Conservation (phyloP, 2,888 invertebrate genomes). For the Phrixothrix hirtus region DNA sequence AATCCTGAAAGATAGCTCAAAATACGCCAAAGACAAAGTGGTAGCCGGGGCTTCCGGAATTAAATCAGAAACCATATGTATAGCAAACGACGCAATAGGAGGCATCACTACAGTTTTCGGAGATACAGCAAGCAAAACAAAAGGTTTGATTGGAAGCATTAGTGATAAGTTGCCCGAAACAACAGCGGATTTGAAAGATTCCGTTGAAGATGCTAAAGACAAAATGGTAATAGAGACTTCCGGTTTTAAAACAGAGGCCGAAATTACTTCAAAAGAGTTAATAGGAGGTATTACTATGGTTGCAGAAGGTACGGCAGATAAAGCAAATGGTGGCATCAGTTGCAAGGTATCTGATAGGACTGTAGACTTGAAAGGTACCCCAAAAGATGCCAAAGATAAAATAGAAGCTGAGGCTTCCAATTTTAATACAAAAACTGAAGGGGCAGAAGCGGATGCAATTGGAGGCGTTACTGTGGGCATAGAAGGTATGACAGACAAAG, state of each 20-base stretch:
- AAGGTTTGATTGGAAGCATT: conserved; percentile 4
- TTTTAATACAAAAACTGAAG: conserved; percentile 22
- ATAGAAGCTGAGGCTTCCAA: conserved; percentile 5
- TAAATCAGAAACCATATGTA: conserved; percentile 36
- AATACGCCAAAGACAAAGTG: conserved; percentile 32
- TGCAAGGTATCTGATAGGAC: neutral
- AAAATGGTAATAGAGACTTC: neutral
- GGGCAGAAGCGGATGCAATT: conserved; percentile 33
- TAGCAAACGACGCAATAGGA: neutral
- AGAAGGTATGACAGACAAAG: neutral
- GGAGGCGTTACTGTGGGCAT: conserved; percentile 11
- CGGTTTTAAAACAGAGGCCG: neutral
- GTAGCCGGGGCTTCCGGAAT: conserved; percentile 42
- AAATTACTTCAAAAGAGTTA: neutral
- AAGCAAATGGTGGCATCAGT: neutral
- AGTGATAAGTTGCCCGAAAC: neutral
- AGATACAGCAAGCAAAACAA: conserved; percentile 26
- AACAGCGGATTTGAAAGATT: conserved; percentile 19
- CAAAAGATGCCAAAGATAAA: conserved; percentile 7
- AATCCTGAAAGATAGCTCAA: conserved; percentile 34
- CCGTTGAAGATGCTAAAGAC: conserved; percentile 10
- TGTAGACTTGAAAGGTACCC: conserved; percentile 9
- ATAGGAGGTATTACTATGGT: neutral
- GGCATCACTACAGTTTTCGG: neutral
- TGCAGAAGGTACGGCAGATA: neutral